These are phyloP conservation scores for Chrysogorgia sp. DNA, from an alignment of 92 coral and sea anemone genomes.

Conservation along the genomic window DNA sequence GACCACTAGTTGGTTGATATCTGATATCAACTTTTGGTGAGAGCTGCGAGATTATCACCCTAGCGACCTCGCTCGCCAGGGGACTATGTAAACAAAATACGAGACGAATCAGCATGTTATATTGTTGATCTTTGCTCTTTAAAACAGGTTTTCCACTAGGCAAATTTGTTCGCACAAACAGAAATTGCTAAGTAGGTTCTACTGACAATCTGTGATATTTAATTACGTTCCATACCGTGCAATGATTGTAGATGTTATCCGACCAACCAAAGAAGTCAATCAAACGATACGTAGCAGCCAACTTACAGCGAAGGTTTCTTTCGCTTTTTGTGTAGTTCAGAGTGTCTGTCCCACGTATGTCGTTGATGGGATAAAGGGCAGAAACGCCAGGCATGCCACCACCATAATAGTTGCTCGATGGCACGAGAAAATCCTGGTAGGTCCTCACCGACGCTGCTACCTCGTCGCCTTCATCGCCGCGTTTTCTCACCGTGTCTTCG, in stretches of 20 bases:
- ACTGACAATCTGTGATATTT: too few relatives aligned
- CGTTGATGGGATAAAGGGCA: constrained; percentile 70
- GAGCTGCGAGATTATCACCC: too few relatives aligned
- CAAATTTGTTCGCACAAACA: too few relatives aligned
- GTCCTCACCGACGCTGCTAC: constrained; percentile 71
- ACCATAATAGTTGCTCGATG: constrained; percentile 65
- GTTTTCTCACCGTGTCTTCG: constrained; percentile 78
- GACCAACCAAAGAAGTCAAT: constrained; percentile 72
- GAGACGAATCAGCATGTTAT: too few relatives aligned
- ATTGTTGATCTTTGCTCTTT: too few relatives aligned
- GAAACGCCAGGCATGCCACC: constrained; percentile 48
- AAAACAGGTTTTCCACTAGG: too few relatives aligned
- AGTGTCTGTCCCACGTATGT: constrained; percentile 80
- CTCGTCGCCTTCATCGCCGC: constrained; percentile 66
- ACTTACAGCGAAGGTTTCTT: constrained; percentile 76
- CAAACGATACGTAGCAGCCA: constrained; percentile 76
- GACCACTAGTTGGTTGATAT: too few relatives aligned
- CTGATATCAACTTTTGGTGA: too few relatives aligned
- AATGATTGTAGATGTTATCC: constrained; percentile 49
- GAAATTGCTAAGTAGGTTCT: too few relatives aligned
- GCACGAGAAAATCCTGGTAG: constrained; percentile 84
- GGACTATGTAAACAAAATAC: too few relatives aligned
- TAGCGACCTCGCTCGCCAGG: too few relatives aligned
- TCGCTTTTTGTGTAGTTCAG: constrained; percentile 77
- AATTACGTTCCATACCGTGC: constrained; percentile 67